phyloP scores from a whole-genome alignment of 2,113 vertebrate species.

The Corythornis madagascariensis region DNA sequence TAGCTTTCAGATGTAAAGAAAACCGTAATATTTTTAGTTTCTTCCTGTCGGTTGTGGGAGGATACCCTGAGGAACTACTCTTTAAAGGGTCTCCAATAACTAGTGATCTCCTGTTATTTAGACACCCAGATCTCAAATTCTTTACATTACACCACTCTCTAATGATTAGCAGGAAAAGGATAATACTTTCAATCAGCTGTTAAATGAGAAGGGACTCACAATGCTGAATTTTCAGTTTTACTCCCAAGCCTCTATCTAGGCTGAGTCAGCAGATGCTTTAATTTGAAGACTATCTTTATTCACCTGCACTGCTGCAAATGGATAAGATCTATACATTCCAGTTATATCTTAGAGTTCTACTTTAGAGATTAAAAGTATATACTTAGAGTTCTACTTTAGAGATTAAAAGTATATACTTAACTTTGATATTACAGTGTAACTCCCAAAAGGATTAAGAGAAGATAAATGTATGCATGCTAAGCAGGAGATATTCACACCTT shows the following conservation, averaged over 20 bases:
- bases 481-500: background rate
- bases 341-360: conserved; percentile 10
- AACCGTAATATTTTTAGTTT: conserved; percentile 47
- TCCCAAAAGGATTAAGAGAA: background rate
- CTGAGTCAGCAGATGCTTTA: conserved; percentile 56
- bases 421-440: conserved; percentile 4
- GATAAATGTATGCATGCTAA: background rate
- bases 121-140: conserved; percentile 31
- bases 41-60: background rate
- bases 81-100: conserved; percentile 62
- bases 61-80: conserved; percentile 41
- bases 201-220: conserved; percentile 5
- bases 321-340: conserved; percentile 22
- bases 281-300: conserved; percentile 66
- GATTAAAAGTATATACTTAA: conserved; percentile 10
- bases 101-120: conserved; percentile 46
- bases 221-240: conserved; percentile 65
- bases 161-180: conserved; percentile 55
- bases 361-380: conserved; percentile 33
- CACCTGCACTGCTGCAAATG: conserved; percentile 32
- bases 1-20: conserved; percentile 33
- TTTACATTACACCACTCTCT: conserved; percentile 44
- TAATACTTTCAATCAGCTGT: conserved; percentile 45
- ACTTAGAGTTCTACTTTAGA: conserved; percentile 15
- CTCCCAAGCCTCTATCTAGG: conserved; percentile 8